phyloP scores from a whole-genome alignment of 2,888 invertebrate genomes.

The Drosophila lacicola region DNA sequence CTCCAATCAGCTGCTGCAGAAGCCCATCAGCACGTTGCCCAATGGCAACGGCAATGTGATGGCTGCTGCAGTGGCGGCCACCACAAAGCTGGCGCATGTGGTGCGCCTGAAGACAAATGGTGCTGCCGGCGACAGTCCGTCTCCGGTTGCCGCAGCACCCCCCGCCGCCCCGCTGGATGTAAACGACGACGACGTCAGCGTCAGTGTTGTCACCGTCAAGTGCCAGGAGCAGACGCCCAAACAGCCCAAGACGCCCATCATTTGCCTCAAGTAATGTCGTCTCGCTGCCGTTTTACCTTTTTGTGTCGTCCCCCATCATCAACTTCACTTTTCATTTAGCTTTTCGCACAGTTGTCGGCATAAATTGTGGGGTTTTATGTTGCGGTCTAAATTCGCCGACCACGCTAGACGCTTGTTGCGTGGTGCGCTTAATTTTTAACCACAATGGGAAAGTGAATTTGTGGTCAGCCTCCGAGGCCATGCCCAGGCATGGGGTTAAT shows the following conservation, averaged over 20 bases:
- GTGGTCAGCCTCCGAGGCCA: constrained; percentile 40
- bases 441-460: constrained; percentile 53
- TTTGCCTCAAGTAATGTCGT: constrained; percentile 72
- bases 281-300: constrained; percentile 41
- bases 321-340: constrained; percentile 62
- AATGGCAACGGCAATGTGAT: constrained; percentile 61
- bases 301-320: constrained; percentile 45
- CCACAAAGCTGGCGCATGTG: constrained; percentile 70
- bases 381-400: constrained; percentile 37
- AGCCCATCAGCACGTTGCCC: constrained; percentile 58
- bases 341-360: constrained; percentile 65
- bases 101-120: constrained; percentile 63
- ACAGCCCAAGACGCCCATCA: constrained; percentile 56
- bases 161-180: constrained; percentile 43
- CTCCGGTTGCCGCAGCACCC: constrained; percentile 39
- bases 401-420: constrained; percentile 2
- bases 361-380: constrained; percentile 65
- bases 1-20: constrained; percentile 79
- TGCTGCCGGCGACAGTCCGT: constrained; percentile 41
- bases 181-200: constrained; percentile 55
- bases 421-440: constrained; percentile 16
- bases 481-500: constrained; percentile 26
- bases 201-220: constrained; percentile 64
- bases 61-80: constrained; percentile 64
- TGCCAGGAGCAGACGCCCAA: constrained; percentile 51